Evolutionary conservation across 1,140 invertebrate genomes (phyloP), one percentile per base, ranked within the genome.

Genomic region (Pygmarrhopalites habei): DNA sequence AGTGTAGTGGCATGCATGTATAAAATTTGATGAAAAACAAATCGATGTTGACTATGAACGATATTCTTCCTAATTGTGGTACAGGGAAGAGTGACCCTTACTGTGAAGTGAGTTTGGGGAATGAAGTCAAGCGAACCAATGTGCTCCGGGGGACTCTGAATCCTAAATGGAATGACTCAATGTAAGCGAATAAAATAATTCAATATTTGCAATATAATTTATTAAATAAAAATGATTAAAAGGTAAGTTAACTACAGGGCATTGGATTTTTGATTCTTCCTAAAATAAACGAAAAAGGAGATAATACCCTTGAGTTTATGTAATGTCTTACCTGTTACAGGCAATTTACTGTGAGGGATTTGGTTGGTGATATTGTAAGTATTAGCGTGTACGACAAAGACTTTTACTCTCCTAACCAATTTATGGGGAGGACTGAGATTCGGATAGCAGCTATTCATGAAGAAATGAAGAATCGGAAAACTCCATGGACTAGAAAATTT

Each of bases 311-410:
- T 49, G 10, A 23, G n/a, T n/a, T n/a, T n/a, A n/a, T n/a, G n/a
- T n/a, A n/a, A n/a, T n/a, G n/a, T n/a, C n/a, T n/a, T n/a, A n/a
- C n/a, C n/a, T n/a, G n/a, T n/a, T n/a, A n/a, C n/a, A n/a, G n/a
- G n/a, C 53, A 56, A 28, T 56, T 60, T 51, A 60, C 7, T 44
- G 43, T 60, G 32, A 28, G 5, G 71, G 43, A 44, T 25, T 46
- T 58, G 7, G 12, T 17, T 84, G 82, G 87, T 72, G 88, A 90
- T 74, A 83, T 86, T 15, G 77, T 91, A 7, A 86, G 84, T 68
- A 82, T 91, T 55, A 85, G 84, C 17, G 86, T 89, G n/a, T 87
- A 84, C 72, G 86, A 89, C 72, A 83, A 85, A 72, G 86, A 87
- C 70, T 79, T 85, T 47, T 90, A 86, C 72, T 84, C 84, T 66